Evolutionary conservation across 1,140 invertebrate species (phyloP).

Genomic region (Arion vulgaris): DNA sequence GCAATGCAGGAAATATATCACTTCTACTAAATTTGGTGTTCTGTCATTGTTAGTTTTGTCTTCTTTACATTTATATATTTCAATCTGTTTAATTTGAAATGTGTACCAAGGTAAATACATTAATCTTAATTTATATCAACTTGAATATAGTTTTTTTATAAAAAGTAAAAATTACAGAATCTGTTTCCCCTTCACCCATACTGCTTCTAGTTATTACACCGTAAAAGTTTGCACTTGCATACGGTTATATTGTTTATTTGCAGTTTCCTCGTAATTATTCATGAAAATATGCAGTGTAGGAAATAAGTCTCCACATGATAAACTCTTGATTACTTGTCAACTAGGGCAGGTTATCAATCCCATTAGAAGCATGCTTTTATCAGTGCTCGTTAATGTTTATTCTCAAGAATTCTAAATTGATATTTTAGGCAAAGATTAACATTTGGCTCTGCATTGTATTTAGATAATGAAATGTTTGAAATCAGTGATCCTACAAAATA

Average conservation of each 20-base stretch:
- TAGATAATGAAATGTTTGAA: no score
- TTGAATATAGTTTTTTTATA: conserved; percentile 20
- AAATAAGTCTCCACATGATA: no score
- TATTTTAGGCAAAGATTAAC: no score
- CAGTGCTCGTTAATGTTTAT: no score
- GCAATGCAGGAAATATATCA: conserved; percentile 3
- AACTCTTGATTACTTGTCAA: no score
- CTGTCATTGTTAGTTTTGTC: conserved; percentile 12
- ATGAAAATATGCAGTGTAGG: no score
- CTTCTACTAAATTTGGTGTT: conserved; percentile 2
- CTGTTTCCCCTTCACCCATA: not conserved
- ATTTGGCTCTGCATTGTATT: no score
- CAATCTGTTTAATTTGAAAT: conserved; percentile 33
- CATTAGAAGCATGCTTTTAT: no score
- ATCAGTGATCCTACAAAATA: no score
- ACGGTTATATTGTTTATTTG: not conserved
- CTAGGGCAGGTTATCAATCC: no score
- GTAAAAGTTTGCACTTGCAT: conserved; percentile 35
- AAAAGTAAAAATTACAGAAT: not conserved
- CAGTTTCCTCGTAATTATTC: no score
- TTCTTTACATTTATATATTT: conserved; percentile 27
- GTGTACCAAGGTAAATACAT: conserved; percentile 40
- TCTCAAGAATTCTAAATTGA: no score
- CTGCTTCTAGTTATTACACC: conserved; percentile 36
- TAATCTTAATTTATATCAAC: conserved; percentile 39